Percentiles rank a stretch among this genome's conserved stretches.
phyloP scores from a whole-genome alignment of 2,797 vertebrate genomes.

The Catamblyrhynchus diadema region DNA sequence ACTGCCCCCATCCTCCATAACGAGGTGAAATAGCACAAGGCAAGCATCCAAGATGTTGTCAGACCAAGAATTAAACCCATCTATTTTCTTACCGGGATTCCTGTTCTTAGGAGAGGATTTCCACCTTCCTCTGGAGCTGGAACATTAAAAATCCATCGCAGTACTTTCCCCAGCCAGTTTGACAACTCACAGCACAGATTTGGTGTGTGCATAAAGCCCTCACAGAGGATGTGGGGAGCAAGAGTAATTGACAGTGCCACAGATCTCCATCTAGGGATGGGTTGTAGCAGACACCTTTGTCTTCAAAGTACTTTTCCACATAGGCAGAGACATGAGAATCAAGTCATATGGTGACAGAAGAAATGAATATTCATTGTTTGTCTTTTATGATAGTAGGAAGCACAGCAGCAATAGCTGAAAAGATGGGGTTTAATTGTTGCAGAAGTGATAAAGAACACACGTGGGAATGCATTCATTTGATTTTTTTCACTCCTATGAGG shows the following conservation, averaged over 20 bases:
- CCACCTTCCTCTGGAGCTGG: background rate
- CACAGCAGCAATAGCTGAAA: background rate
- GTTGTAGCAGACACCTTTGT: background rate
- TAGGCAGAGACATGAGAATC: background rate
- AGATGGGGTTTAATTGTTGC: constrained; percentile 2
- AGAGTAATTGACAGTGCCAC: background rate
- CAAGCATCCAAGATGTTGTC: background rate
- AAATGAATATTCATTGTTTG: constrained; percentile 43
- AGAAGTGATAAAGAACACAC: background rate
- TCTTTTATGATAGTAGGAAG: background rate
- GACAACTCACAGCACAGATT: background rate
- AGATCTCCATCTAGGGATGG: background rate
- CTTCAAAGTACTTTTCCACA: constrained; percentile 28
- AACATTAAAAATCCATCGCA: background rate
- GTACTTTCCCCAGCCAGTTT: background rate
- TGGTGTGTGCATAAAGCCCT: background rate
- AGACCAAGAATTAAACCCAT: background rate
- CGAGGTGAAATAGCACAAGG: background rate
- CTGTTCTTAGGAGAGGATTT: background rate
- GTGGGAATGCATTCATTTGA: background rate
- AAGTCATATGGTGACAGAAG: background rate
- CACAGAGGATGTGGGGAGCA: background rate
- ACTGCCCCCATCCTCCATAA: background rate
- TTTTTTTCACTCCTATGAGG: constrained; percentile 23
- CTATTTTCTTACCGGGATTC: background rate